Evolutionary conservation across 2,888 invertebrate genomes (phyloP).

Genomic region (Apamea sordens): DNA sequence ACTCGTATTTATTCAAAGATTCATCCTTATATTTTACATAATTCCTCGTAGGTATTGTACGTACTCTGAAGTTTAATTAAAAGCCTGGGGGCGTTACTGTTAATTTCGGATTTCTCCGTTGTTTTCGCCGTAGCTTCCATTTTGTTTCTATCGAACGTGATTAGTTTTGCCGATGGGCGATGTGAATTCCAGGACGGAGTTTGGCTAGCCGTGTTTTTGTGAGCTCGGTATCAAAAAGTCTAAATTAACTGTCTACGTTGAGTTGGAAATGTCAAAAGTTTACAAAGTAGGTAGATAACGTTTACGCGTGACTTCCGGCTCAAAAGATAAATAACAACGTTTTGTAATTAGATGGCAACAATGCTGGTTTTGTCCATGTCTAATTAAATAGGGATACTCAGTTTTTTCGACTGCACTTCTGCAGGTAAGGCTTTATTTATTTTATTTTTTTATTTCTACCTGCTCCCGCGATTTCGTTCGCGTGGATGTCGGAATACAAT

Average conservation of each 20-base stretch:
- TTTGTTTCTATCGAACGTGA: constrained; percentile 51
- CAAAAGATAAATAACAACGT: not conserved
- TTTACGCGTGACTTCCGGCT: not conserved
- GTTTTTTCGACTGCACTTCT: not conserved
- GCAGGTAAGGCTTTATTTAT: not conserved
- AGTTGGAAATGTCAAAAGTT: constrained; percentile 30
- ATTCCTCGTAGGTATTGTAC: constrained; percentile 24
- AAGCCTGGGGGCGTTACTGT: constrained; percentile 35
- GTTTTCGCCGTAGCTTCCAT: constrained; percentile 40
- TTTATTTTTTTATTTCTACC: not conserved
- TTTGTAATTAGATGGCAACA: constrained; percentile 3
- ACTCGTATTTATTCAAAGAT: not conserved
- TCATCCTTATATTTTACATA: constrained; percentile 27
- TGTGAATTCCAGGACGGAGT: constrained; percentile 7
- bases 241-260: constrained; percentile 11
- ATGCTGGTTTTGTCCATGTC: not conserved
- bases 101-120: constrained; percentile 46
- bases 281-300: constrained; percentile 6
- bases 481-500: too few relatives aligned
- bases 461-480: too few relatives aligned
- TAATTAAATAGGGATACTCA: not conserved
- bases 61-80: constrained; percentile 46
- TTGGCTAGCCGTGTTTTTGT: constrained; percentile 5
- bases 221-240: constrained; percentile 16
- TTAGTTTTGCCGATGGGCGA: constrained; percentile 44